Evolutionary conservation across 2,888 invertebrate species (phyloP).

Genomic region (Cryptophagus acutangulus): DNA sequence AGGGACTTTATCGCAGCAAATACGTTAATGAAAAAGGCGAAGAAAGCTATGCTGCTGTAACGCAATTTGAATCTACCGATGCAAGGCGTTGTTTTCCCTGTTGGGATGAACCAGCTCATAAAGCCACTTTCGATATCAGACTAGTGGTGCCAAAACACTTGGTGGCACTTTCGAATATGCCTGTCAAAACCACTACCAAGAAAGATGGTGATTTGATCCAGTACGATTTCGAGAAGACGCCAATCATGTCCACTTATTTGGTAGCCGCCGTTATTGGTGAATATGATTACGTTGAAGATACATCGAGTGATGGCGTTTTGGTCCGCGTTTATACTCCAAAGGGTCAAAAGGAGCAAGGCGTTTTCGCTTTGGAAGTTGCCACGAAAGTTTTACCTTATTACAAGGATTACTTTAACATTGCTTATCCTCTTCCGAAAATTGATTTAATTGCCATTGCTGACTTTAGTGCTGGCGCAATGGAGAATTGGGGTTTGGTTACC

Average conservation of each 20-base stretch:
- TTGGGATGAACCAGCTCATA: conserved; percentile 96
- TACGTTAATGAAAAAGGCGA: conserved; percentile 70
- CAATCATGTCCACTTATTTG: conserved; percentile 93
- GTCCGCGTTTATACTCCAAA: conserved; percentile 83
- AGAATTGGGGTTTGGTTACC: conserved; percentile 96
- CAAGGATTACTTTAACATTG: conserved; percentile 89
- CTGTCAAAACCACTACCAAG: conserved; percentile 47
- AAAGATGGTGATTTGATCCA: conserved; percentile 27
- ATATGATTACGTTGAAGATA: conserved; percentile 87
- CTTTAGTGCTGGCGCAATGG: conserved; percentile 95
- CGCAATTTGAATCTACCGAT: conserved; percentile 88
- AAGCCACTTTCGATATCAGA: conserved; percentile 89
- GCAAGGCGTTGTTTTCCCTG: conserved; percentile 91
- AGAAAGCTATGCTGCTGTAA: conserved; percentile 79
- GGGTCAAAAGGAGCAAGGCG: conserved; percentile 87
- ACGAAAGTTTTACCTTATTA: conserved; percentile 88
- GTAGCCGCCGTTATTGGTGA: conserved; percentile 93
- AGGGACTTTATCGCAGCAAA: conserved; percentile 91
- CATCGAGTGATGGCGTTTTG: conserved; percentile 73
- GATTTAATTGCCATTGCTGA: conserved; percentile 95
- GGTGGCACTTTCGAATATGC: conserved; percentile 93
- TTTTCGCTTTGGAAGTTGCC: conserved; percentile 90
- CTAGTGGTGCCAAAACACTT: conserved; percentile 71
- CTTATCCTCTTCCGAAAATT: conserved; percentile 93
- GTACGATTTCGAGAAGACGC: conserved; percentile 72